Evolutionary conservation across 2,888 invertebrate genomes (phyloP).

Genomic region (Cryptus viduatorius): DNA sequence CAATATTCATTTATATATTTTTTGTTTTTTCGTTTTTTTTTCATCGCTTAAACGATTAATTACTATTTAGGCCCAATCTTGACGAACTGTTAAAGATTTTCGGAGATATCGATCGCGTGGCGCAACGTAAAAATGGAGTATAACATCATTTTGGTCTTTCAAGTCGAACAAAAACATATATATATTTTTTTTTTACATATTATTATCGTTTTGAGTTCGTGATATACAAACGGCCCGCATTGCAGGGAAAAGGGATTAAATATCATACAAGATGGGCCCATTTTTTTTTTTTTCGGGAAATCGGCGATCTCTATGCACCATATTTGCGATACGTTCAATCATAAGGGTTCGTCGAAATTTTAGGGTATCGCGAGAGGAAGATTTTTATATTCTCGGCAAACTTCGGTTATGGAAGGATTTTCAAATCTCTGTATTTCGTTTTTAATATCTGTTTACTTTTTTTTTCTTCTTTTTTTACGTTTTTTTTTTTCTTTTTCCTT

Average conservation of each 20-base stretch:
- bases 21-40: constrained; percentile 10
- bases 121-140: constrained; percentile 27
- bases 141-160: constrained; percentile 39
- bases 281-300: constrained; percentile 8
- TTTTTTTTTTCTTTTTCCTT: background rate
- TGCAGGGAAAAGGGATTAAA: background rate
- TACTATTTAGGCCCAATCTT: constrained; percentile 64
- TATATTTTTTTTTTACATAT: constrained; percentile 7
- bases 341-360: constrained; percentile 1
- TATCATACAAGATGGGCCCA: constrained; percentile 48
- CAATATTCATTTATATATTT: background rate
- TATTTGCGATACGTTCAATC: constrained; percentile 34
- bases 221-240: constrained; percentile 35
- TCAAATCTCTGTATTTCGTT: constrained; percentile 21
- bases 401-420: constrained; percentile 58
- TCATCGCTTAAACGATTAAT: constrained; percentile 35
- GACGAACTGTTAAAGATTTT: constrained; percentile 44
- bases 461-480: background rate
- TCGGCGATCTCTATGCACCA: constrained; percentile 34
- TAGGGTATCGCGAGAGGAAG: constrained; percentile 31
- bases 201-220: constrained; percentile 25
- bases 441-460: background rate
- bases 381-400: constrained; percentile 22
- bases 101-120: constrained; percentile 30
- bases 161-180: constrained; percentile 26